Percentiles rank a stretch among this genome's conserved stretches.
These are phyloP conservation scores for Leucosticte australis DNA, from an alignment of 2,113 vertebrate genomes.

Conservation along the genomic window DNA sequence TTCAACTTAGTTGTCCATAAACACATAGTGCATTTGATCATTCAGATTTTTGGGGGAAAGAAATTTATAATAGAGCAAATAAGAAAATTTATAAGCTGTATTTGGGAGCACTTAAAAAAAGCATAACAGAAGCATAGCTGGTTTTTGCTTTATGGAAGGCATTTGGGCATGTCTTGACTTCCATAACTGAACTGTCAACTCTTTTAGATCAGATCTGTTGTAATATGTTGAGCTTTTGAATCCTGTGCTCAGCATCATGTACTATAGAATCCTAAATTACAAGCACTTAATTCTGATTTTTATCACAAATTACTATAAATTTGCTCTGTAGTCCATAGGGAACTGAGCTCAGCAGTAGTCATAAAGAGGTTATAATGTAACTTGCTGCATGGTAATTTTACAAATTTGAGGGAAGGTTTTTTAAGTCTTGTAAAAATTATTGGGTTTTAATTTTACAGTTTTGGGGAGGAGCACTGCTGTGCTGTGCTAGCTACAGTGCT, in stretches of 20 bases:
- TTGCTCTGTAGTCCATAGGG: not conserved
- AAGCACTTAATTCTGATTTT: not conserved
- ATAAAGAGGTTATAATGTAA: not conserved
- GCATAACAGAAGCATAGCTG: not conserved
- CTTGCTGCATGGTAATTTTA: not conserved
- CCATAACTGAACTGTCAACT: not conserved
- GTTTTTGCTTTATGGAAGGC: not conserved
- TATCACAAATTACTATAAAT: not conserved
- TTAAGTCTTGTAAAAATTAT: not conserved
- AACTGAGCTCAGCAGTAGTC: not conserved
- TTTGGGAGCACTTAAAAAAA: not conserved
- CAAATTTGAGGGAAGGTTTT: not conserved
- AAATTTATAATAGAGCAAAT: not conserved
- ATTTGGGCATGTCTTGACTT: not conserved
- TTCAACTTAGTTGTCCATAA: not conserved
- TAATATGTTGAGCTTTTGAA: not conserved
- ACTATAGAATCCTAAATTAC: not conserved
- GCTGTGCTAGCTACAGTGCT: not conserved
- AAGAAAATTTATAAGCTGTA: not conserved
- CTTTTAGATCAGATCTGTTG: not conserved
- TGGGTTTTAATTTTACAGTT: not conserved
- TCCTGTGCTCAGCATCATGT: not conserved
- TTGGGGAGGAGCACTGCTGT: not conserved
- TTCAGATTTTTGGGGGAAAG: rapidly evolving
- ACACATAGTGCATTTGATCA: not conserved